These are phyloP conservation scores for Chiridota heheva DNA, from an alignment of 35 echinoderm and acorn worm genomes.

Conservation along the genomic window DNA sequence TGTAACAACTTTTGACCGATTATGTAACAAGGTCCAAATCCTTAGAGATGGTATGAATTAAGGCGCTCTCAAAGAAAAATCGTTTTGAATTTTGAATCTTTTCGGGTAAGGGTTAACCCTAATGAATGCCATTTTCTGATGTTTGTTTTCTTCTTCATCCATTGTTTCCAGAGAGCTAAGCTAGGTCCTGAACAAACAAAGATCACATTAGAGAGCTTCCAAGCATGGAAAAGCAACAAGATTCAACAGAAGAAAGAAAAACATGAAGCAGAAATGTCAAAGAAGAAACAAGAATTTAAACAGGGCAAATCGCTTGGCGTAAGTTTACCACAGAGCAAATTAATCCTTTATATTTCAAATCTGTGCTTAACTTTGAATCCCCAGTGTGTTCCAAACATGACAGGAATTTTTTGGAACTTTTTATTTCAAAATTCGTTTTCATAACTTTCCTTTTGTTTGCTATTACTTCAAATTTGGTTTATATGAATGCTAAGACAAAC, in stretches of 20 bases:
- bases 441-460: too few species aligned
- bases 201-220: constrained; percentile 81
- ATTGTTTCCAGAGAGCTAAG: constrained; percentile 62
- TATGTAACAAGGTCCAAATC: too few species aligned
- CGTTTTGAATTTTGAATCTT: not conserved
- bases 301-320: constrained; percentile 88
- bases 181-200: constrained; percentile 73
- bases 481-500: too few species aligned
- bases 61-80: not conserved
- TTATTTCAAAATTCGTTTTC: too few species aligned
- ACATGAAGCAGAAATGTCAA: constrained; percentile 56
- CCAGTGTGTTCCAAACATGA: too few species aligned
- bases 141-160: not conserved
- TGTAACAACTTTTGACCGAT: too few species aligned
- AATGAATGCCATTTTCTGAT: not conserved
- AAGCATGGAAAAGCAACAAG: constrained; percentile 82
- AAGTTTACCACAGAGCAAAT: constrained; percentile 37
- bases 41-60: too few species aligned
- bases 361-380: not conserved
- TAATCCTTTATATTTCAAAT: not conserved
- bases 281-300: constrained; percentile 91
- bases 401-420: too few species aligned
- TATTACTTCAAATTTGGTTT: too few species aligned
- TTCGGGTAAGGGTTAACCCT: too few species aligned
- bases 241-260: constrained; percentile 74